These are phyloP conservation scores for Choreutis nemorana DNA, from an alignment of 2,888 invertebrate genomes.

Conservation along the genomic window DNA sequence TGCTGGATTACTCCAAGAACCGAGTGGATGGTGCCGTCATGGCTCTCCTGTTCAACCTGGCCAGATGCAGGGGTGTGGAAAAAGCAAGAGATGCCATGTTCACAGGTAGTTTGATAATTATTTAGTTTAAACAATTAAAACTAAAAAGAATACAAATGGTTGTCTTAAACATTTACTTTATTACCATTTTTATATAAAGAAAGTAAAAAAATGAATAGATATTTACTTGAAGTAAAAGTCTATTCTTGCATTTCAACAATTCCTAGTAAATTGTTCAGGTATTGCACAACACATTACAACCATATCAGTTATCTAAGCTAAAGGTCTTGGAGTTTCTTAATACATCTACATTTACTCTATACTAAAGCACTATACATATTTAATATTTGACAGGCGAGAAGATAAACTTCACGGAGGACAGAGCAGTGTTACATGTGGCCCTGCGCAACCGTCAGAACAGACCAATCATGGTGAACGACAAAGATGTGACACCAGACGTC, in stretches of 20 bases:
- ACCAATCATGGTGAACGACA: slow-evolving; percentile 81
- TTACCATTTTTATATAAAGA: no score
- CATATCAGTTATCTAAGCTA: no score
- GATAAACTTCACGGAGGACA: slow-evolving; percentile 97
- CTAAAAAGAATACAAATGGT: no score
- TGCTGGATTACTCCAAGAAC: slow-evolving; percentile 98
- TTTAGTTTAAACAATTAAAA: no score
- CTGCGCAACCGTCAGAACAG: slow-evolving; percentile 77
- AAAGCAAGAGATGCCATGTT: slow-evolving; percentile 92
- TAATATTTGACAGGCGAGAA: slow-evolving; percentile 72
- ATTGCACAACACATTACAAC: no score
- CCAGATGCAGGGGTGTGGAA: slow-evolving; percentile 82
- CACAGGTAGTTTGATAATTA: slow-evolving; percentile 47
- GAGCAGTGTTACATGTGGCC: slow-evolving; percentile 95
- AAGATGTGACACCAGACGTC: slow-evolving; percentile 93
- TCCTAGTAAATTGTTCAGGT: no score
- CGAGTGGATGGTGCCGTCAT: slow-evolving; percentile 82
- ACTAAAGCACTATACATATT: slow-evolving; percentile 5
- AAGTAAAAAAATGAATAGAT: not conserved
- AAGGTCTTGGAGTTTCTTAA: not conserved
- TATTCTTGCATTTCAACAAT: no score
- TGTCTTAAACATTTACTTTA: no score
- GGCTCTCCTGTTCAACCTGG: slow-evolving; percentile 80
- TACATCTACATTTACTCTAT: not conserved
- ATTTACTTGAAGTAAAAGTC: not conserved